These are phyloP conservation scores for Plebejus anna DNA, from an alignment of 2,888 invertebrate species.

Conservation along the genomic window DNA sequence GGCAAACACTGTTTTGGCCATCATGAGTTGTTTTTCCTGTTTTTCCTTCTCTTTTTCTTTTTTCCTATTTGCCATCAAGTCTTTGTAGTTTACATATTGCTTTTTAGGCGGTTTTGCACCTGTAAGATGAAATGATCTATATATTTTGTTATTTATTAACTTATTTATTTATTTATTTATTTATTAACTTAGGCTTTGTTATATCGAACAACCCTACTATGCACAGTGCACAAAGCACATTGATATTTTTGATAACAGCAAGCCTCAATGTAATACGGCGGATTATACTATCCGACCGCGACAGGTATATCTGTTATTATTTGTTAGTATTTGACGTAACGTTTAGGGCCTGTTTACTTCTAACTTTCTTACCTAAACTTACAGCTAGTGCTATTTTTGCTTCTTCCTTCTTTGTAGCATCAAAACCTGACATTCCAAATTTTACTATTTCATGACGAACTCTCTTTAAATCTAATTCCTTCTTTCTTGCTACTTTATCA, in stretches of 20 bases:
- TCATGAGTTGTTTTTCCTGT: conserved; percentile 78
- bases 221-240: too few species aligned
- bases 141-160: neutral
- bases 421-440: conserved; percentile 89
- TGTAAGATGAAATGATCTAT: conserved; percentile 42
- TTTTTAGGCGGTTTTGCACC: conserved; percentile 89
- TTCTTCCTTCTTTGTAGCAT: conserved; percentile 84
- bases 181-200: too few species aligned
- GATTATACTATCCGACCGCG: too few species aligned
- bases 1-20: conserved; percentile 79
- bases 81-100: conserved; percentile 86
- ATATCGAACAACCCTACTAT: too few species aligned
- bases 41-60: conserved; percentile 71
- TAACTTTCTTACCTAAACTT: conserved; percentile 81
- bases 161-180: too few species aligned
- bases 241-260: too few species aligned
- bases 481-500: conserved; percentile 43
- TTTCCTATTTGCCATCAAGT: conserved; percentile 81
- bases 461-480: conserved; percentile 85
- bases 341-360: neutral
- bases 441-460: conserved; percentile 90
- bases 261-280: too few species aligned
- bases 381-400: conserved; percentile 89
- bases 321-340: too few species aligned
- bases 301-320: too few species aligned